Evolutionary conservation across 2,797 vertebrate genomes (phyloP), one percentile per base, ranked within the genome.

Genomic region (Orientallactaga sibirica): DNA sequence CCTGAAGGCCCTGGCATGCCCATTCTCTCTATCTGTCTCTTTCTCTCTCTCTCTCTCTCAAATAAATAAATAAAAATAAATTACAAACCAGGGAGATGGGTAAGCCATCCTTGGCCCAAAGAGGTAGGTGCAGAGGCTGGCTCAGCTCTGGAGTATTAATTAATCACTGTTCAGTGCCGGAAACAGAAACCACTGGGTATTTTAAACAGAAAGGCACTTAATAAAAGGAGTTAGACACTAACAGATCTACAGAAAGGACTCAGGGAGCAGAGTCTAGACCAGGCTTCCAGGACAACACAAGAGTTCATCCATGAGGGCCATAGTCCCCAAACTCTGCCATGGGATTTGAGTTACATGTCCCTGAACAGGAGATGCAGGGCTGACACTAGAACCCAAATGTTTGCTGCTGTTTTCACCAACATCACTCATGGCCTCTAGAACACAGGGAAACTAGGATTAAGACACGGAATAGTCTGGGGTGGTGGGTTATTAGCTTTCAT

Each of bases 131-230:
- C 29, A 2, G 66, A 37, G 37, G 9, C 61, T 8, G n/a, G 7
- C n/a, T 3, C 15, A 29, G 68, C 81, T 81, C 83, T 81, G 14
- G 64, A 86, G 70, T 91, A 70, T 81, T 70, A 33, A 70, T 81
- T 70, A 33, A 83, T 90, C 64, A 8, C 37, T 33, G 7, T 74
- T 68, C 29, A 48, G 1, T 62, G 92, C 73, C 41, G 48, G 71
- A 78, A 77, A 58, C 29, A 68, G 74, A 87, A 73, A 76, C 74
- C 55, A 37, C 62, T 3, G 84, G 62, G 64, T 75, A 14, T 75
- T 88, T 67, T 67, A 41, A 93, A 68, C 25, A 68, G 84, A 37
- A 92, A 91, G 66, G 61, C 27, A 85, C 88, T 73, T 74, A 81
- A 64, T 24, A 2, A 25, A 81, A 55, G 87, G 84, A 87, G 48